phyloP scores from a whole-genome alignment of 2,113 vertebrate species.

The Gasterosteus nipponicus region DNA sequence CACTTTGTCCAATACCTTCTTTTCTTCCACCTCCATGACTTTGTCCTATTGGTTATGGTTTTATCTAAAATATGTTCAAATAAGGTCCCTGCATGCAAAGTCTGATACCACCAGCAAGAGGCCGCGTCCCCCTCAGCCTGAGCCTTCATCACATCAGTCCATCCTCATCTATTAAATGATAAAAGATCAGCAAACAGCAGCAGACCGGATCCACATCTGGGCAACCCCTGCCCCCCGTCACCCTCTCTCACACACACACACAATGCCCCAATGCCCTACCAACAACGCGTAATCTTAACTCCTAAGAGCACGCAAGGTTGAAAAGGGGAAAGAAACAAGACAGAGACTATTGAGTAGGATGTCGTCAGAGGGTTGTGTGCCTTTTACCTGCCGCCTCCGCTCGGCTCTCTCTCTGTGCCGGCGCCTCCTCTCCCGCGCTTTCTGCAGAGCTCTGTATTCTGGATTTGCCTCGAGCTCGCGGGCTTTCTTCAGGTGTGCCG shows the following conservation, averaged over 20 bases:
- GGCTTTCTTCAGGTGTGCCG: slow-evolving; percentile 96
- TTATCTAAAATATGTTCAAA: background rate
- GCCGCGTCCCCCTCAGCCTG: slow-evolving; percentile 1
- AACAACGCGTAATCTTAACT: background rate
- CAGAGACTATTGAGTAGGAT: background rate
- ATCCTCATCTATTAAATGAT: slow-evolving; percentile 5
- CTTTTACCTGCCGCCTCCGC: slow-evolving; percentile 90
- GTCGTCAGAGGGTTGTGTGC: background rate
- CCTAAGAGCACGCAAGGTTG: background rate
- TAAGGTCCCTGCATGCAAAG: background rate
- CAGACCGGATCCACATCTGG: slow-evolving; percentile 6
- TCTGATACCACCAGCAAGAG: background rate
- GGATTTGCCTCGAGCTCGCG: slow-evolving; percentile 87
- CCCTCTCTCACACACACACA: background rate
- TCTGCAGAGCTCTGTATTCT: slow-evolving; percentile 80
- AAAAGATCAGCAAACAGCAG: slow-evolving; percentile 16
- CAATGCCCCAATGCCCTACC: background rate
- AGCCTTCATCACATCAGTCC: slow-evolving; percentile 27
- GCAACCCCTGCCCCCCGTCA: background rate
- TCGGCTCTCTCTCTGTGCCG: slow-evolving; percentile 88
- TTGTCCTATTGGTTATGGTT: background rate
- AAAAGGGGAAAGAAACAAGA: background rate
- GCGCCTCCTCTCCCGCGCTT: slow-evolving; percentile 89
- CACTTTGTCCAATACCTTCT: background rate
- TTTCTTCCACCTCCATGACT: background rate